Conservation (phyloP, 2,888 invertebrate genomes). For the Rhodophaea formosa region DNA sequence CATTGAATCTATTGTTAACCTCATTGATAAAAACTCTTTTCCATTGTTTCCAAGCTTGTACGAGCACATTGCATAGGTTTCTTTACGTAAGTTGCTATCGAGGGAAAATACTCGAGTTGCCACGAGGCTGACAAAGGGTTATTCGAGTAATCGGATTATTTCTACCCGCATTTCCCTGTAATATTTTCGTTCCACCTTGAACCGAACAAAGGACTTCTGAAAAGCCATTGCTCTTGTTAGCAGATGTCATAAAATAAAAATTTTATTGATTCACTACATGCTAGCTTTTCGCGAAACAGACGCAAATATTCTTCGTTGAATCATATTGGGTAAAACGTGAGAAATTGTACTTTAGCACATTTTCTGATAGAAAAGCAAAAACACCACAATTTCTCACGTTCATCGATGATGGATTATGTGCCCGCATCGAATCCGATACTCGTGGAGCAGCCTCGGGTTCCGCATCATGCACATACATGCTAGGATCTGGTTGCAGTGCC, state of each 20-base stretch:
- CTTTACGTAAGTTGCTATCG: conserved; percentile 41
- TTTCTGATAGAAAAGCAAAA: not conserved
- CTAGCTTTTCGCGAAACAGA: not conserved
- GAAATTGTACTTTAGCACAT: not conserved
- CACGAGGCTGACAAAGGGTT: conserved; percentile 37
- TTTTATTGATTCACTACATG: not conserved
- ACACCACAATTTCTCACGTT: conserved; percentile 15
- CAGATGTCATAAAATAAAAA: not conserved
- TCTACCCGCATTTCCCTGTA: conserved; percentile 10
- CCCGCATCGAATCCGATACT: conserved; percentile 58
- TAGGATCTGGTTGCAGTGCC: conserved; percentile 58
- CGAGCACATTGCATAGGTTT: conserved; percentile 39
- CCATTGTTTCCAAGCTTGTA: conserved; percentile 27
- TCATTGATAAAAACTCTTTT: conserved; percentile 32
- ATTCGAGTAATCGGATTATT: conserved; percentile 28
- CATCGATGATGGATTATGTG: conserved; percentile 13
- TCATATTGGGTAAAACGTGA: not conserved
- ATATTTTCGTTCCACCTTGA: conserved; percentile 1
- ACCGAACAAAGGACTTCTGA: not conserved
- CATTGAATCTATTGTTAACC: conserved; percentile 29
- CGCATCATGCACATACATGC: conserved; percentile 36
- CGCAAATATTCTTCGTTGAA: not conserved
- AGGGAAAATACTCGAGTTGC: conserved; percentile 34
- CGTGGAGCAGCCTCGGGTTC: conserved; percentile 53
- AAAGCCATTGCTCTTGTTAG: not conserved